Conservation (phyloP, 2,797 vertebrate genomes). For the Enteromius anoplus region DNA sequence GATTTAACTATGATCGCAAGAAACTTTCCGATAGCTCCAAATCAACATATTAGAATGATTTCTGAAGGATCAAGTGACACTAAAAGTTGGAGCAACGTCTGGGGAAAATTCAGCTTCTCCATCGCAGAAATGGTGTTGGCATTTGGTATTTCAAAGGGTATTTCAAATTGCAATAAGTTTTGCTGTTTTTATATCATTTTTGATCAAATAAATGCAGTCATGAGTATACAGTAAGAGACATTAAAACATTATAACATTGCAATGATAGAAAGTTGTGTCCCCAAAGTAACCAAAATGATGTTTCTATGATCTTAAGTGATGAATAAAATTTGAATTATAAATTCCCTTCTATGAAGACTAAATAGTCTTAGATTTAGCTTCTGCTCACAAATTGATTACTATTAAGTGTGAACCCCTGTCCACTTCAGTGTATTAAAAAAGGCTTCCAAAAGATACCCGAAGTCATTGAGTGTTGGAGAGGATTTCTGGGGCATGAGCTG, state of each 20-base stretch:
- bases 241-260: background rate
- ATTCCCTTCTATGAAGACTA: background rate
- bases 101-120: too few relatives aligned
- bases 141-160: too few relatives aligned
- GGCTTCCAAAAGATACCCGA: background rate
- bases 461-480: background rate
- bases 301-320: background rate
- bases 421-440: conserved; percentile 5
- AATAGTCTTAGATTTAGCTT: background rate
- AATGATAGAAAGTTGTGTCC: background rate
- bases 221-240: background rate
- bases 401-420: background rate
- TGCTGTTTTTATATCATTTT: background rate
- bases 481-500: background rate
- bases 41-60: background rate
- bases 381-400: conserved; percentile 15
- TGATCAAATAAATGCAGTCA: background rate
- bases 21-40: too few relatives aligned
- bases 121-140: too few relatives aligned
- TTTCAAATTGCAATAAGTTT: too few relatives aligned
- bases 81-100: too few relatives aligned
- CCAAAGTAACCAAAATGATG: background rate
- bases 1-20: too few relatives aligned
- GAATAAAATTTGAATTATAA: background rate
- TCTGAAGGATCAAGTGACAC: background rate